phyloP scores from a whole-genome alignment of 2,113 vertebrate species.

The Grammomys surdaster region DNA sequence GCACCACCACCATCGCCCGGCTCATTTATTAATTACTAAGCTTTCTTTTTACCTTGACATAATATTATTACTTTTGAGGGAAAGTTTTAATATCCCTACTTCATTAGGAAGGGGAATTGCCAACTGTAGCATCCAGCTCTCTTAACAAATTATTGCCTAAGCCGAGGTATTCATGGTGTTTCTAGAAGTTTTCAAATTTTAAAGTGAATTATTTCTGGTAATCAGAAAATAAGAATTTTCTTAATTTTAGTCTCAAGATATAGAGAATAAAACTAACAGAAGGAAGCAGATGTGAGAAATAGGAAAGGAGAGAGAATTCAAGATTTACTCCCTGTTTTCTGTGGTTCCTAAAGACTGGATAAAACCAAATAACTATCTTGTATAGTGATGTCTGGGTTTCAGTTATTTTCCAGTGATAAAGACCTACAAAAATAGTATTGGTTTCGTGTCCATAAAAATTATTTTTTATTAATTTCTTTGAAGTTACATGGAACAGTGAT shows the following conservation, averaged over 20 bases:
- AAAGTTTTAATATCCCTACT: background rate
- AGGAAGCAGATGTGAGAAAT: background rate
- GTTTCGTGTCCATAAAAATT: background rate
- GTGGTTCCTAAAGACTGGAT: background rate
- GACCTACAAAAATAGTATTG: background rate
- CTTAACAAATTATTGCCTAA: conserved; percentile 11
- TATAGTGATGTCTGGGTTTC: background rate
- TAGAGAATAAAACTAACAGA: background rate
- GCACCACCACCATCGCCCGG: too few relatives aligned
- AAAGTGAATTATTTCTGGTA: background rate
- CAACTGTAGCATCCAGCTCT: background rate
- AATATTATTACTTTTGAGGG: background rate
- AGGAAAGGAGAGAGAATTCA: background rate
- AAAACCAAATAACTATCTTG: background rate
- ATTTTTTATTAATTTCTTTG: background rate
- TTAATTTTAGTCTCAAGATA: background rate
- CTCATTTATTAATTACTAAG: background rate
- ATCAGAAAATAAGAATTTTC: background rate
- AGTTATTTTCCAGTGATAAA: background rate
- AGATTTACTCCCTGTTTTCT: background rate
- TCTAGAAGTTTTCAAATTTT: background rate
- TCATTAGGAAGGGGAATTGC: background rate
- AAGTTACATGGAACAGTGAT: background rate
- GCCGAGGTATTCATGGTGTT: background rate
- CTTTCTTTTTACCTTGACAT: conserved; percentile 27